Evolutionary conservation across 2,797 vertebrate genomes (phyloP), one percentile per base, ranked within the genome.

Genomic region (Fistularia tabacaria): DNA sequence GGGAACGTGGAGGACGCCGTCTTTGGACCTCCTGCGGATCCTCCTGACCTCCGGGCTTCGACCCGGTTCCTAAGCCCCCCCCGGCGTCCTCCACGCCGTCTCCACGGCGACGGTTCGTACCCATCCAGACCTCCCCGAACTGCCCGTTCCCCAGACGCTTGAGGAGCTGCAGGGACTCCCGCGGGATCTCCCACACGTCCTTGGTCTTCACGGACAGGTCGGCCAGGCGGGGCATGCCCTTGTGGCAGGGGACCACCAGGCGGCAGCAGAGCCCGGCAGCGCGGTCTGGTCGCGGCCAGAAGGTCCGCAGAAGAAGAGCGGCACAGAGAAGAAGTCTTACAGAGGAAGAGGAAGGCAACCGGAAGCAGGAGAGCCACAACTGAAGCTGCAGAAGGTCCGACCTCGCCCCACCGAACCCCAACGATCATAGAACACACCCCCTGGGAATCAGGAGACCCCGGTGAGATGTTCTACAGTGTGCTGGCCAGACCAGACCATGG

Each of bases 81-180:
- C 25, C 25, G 25, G 25, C 25, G 25, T 25, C 10, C 43, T 45
- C 43, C 43, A 12, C 11, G 8, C 13, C 43, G 43, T 51, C 50
- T 51, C 57, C 69, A 64, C 79, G 89, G 84, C 69, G 80, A 83
- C 69, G 80, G 82, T 86, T 89, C 96, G 83, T 98, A 98, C 96
- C 96, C 93, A 97, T 98, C 96, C 95, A 98, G 90, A 98, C 95
- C 95, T 98, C 96, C 94, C 95, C 95, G 91, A 98, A 98, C 92
- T 98, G 95, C 92, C 96, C 95, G 77, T 97, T 97, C 84, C 96
- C 96, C 69, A 98, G 93, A 83, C 94, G 94, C 91, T 96, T 96
- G 92, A 98, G 94, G 85, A 98, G 93, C 89, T 95, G 95, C 84
- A 98, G 92, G 48, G 94, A 97, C 89, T 97, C 94, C 86, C 95